These are phyloP conservation scores for Pterocles burchelli DNA, from an alignment of 2,113 vertebrate genomes.

Conservation along the genomic window DNA sequence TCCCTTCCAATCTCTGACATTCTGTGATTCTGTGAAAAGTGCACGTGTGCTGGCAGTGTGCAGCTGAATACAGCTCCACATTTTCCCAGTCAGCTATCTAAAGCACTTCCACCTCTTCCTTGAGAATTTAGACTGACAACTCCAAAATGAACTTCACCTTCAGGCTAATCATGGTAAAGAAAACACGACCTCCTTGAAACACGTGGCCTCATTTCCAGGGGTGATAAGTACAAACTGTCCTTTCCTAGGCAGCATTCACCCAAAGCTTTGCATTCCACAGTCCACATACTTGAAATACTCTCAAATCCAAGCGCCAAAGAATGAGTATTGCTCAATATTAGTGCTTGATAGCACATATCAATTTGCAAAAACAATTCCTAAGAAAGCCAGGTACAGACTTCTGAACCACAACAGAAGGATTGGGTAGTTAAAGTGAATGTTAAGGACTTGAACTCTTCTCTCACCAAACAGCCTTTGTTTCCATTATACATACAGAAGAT, in stretches of 20 bases:
- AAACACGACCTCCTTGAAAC: background rate
- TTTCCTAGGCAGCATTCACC: background rate
- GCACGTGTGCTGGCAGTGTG: fast-evolving
- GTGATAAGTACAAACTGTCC: background rate
- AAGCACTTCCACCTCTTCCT: background rate
- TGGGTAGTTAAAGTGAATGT: background rate
- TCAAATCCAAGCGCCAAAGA: background rate
- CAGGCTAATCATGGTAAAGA: background rate
- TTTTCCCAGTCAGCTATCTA: background rate
- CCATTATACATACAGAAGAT: background rate
- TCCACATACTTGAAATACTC: background rate
- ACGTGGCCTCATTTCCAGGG: background rate
- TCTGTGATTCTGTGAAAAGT: too few species aligned
- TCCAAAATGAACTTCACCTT: background rate
- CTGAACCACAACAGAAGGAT: background rate
- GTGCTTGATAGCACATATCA: background rate
- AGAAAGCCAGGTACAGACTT: background rate
- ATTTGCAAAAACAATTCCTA: background rate
- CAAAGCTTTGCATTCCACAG: background rate
- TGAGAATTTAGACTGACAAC: background rate
- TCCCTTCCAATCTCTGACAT: too few species aligned
- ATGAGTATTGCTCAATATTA: background rate
- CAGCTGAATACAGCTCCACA: background rate
- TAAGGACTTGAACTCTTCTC: background rate
- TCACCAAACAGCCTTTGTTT: background rate